Evolutionary conservation across 1,140 invertebrate species (phyloP), one percentile per base, ranked within the genome.

Genomic region (Phocides pigmalion): DNA sequence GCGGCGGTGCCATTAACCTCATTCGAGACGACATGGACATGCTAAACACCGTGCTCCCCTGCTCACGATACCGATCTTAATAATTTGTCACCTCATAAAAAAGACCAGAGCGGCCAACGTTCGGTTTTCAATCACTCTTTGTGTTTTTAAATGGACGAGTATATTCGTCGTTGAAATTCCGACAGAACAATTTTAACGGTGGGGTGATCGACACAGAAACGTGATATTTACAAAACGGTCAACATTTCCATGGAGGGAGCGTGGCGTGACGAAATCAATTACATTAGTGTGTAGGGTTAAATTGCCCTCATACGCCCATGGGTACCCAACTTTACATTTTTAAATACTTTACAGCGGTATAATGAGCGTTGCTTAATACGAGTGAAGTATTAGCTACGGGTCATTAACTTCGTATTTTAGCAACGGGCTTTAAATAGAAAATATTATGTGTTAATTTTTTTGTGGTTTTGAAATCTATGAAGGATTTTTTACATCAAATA

Each of bases 1-100:
- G 72, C 75, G 67, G 80, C 72, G 78, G 74, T 73, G 81, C 80
- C 84, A 86, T 86, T 87, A 89, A 87, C 84, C 84, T 87, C 84
- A 74, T 89, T 86, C 77, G 71, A 72, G 68, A 74, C 74, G 71
- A 80, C 76, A 72, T 72, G 71, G 74, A 76, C 74, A 77, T 76
- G 74, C 77, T 81, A 74, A 74, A 82, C 76, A 78, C 75, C 72
- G 77, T 81, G 74, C 64, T 79, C 46, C 62, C 70, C 76, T 73
- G 75, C 69, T 59, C 54, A 35, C 22, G 69, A 83, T 81, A 75
- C 47, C 72, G 70, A 82, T 81, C 72, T 77, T 72, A 80, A 77
- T 81, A 70, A 79, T 81, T 80, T 75, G 73, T 75, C 65, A 66
- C 22, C 37, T 44, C 41, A 58, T 58, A 58, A 58, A 44, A 56